Percentiles rank a stretch among this genome's conserved stretches.
Conservation (phyloP, 2,113 vertebrate genomes). For the Lycaon pictus region DNA sequence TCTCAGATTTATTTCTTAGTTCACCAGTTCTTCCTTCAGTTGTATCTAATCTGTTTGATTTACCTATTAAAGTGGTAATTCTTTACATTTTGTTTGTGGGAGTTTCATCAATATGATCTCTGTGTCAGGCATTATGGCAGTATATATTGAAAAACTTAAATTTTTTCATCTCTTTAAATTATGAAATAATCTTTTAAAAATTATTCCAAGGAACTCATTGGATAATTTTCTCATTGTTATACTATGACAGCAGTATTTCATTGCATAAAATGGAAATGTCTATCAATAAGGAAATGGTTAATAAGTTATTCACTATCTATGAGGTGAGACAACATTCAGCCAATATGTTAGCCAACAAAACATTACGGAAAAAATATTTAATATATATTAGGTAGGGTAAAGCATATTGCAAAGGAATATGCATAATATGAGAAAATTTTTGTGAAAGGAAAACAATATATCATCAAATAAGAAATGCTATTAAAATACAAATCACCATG, state of each 20-base stretch:
- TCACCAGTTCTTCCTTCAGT: not conserved
- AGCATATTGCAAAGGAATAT: not conserved
- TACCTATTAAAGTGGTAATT: not conserved
- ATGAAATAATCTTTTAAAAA: constrained; percentile 20
- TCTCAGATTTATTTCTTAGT: not conserved
- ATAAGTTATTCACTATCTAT: not conserved
- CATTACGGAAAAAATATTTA: not conserved
- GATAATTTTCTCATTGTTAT: not conserved
- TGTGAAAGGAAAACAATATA: constrained; percentile 11
- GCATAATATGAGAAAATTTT: not conserved
- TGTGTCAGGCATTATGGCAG: not conserved
- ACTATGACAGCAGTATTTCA: not conserved
- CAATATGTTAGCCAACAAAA: not conserved
- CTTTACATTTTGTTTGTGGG: not conserved
- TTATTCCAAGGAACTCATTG: not conserved
- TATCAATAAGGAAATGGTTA: not conserved
- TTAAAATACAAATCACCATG: not conserved
- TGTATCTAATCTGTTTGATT: not conserved
- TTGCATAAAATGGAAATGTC: not conserved
- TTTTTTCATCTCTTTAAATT: not conserved
- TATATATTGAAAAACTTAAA: not conserved
- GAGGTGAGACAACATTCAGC: constrained; percentile 23
- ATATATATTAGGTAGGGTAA: not conserved
- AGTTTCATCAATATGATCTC: not conserved
- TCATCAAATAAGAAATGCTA: not conserved